phyloP scores from a whole-genome alignment of 2,888 invertebrate genomes.

The Spilarctia lutea region DNA sequence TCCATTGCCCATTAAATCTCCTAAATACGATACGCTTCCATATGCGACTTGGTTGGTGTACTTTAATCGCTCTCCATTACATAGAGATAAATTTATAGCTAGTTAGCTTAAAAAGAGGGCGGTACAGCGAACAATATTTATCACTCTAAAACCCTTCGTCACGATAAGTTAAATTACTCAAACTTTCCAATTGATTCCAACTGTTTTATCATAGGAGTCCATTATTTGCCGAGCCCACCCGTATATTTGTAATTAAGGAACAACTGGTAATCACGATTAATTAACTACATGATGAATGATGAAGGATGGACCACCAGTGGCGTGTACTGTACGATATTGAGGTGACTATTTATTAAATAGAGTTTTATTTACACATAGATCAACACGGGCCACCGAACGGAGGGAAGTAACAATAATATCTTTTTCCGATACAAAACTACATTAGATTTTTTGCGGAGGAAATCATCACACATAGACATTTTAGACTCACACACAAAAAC shows the following conservation, averaged over 20 bases:
- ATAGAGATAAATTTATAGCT: not conserved
- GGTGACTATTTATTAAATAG: not conserved
- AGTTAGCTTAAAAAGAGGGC: not conserved
- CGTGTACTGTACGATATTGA: not conserved
- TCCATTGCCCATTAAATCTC: no score
- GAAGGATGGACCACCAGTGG: constrained; percentile 35
- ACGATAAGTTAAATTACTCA: constrained; percentile 33
- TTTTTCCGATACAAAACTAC: no score
- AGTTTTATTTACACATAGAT: not conserved
- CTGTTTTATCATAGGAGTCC: constrained; percentile 38
- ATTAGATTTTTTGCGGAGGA: no score
- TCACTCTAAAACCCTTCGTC: constrained; percentile 1
- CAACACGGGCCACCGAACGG: no score
- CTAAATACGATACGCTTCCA: no score
- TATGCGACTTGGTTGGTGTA: not conserved
- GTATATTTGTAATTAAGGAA: constrained; percentile 65
- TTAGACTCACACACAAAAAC: no score
- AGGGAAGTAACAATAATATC: no score
- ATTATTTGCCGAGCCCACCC: constrained; percentile 56
- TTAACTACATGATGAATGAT: constrained; percentile 39
- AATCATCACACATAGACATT: no score
- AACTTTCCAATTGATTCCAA: constrained; percentile 47
- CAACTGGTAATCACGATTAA: constrained; percentile 46
- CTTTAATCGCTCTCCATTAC: not conserved
- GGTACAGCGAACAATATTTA: not conserved